phyloP scores from a whole-genome alignment of 2,113 vertebrate genomes.

The Phalacrocorax pelagicus region DNA sequence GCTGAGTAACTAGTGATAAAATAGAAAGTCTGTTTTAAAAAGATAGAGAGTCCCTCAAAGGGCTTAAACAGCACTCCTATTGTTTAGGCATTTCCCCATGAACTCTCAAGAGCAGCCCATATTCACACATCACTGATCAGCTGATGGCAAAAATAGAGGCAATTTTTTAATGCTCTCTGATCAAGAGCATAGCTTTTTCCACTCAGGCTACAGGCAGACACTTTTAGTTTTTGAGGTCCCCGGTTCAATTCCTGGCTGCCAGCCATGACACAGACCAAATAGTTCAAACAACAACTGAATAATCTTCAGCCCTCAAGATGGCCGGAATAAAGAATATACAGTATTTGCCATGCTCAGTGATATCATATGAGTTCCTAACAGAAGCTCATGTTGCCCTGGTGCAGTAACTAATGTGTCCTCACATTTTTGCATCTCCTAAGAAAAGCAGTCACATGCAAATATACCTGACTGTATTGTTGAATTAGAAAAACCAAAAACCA shows the following conservation, averaged over 20 bases:
- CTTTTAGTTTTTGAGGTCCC: background rate
- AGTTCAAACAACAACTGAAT: background rate
- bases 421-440: background rate
- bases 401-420: background rate
- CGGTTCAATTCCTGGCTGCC: slow-evolving; percentile 4
- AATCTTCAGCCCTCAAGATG: background rate
- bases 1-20: background rate
- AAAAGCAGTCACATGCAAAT: background rate
- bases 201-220: background rate
- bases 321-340: background rate
- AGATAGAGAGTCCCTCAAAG: slow-evolving; percentile 22
- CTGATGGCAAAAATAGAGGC: slow-evolving; percentile 28
- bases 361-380: background rate
- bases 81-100: slow-evolving; percentile 29
- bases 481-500: background rate
- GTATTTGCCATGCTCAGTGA: background rate
- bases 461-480: background rate
- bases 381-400: background rate
- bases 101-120: slow-evolving; percentile 25
- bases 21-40: slow-evolving; percentile 24
- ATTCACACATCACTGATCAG: slow-evolving; percentile 44
- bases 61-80: slow-evolving; percentile 12
- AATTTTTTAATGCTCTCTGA: slow-evolving; percentile 42
- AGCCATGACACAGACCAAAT: background rate
- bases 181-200: slow-evolving; percentile 56